phyloP scores from a whole-genome alignment of 2,113 vertebrate genomes.

The Oreotrochilus melanogaster region DNA sequence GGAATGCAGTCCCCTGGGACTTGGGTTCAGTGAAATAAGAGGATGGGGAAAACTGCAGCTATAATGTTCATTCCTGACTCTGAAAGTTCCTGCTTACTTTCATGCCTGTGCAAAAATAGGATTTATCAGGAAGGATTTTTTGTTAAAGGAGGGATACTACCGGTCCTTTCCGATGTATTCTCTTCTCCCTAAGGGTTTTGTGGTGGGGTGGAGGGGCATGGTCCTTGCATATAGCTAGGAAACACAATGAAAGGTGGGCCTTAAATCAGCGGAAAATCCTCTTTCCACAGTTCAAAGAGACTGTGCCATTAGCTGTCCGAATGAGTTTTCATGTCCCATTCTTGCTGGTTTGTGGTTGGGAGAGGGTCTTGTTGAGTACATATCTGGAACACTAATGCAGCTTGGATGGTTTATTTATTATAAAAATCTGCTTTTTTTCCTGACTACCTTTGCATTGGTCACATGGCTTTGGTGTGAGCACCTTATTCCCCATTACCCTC shows the following conservation, averaged over 20 bases:
- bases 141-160: background rate
- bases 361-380: conserved; percentile 63
- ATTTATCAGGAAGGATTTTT: conserved; percentile 20
- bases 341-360: conserved; percentile 67
- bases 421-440: conserved; percentile 67
- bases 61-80: background rate
- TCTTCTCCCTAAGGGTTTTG: background rate
- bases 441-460: conserved; percentile 74
- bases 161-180: background rate
- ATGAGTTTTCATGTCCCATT: conserved; percentile 65
- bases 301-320: conserved; percentile 65
- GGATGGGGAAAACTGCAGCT: background rate
- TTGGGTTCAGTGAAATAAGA: conserved; percentile 28
- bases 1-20: conserved; percentile 45
- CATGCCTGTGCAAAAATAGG: conserved; percentile 21
- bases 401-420: conserved; percentile 65
- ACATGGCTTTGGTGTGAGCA: conserved; percentile 71
- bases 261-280: conserved; percentile 74
- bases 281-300: conserved; percentile 63
- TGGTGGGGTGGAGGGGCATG: background rate
- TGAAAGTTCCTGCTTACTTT: conserved; percentile 21
- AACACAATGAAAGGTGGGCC: conserved; percentile 63
- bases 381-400: conserved; percentile 75
- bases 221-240: conserved; percentile 31
- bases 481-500: conserved; percentile 53